Evolutionary conservation across 2,797 vertebrate species (phyloP).

Genomic region (Enteromius afrohamiltoni): DNA sequence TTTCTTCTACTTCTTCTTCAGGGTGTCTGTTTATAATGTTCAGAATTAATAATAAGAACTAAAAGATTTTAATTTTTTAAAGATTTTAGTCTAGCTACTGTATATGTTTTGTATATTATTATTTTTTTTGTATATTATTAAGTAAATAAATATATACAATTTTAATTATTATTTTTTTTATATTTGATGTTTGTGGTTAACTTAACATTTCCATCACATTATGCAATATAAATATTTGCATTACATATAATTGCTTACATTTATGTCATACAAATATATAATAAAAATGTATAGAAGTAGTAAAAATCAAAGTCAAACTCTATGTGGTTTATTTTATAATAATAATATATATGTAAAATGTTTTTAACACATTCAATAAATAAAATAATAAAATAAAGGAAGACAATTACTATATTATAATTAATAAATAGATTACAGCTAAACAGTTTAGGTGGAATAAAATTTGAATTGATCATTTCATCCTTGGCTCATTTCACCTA

Average conservation of each 20-base stretch:
- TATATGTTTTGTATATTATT: not conserved
- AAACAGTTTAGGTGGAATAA: not conserved
- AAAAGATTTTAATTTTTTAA: not conserved
- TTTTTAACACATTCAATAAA: not conserved
- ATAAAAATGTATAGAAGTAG: not conserved
- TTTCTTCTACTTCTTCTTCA: too few species aligned
- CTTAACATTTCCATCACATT: not conserved
- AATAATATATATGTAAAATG: not conserved
- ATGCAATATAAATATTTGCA: not conserved
- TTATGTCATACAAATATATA: not conserved
- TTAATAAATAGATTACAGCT: not conserved
- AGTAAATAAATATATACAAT: too few species aligned
- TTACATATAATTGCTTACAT: not conserved
- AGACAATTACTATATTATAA: not conserved
- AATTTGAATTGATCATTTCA: not conserved
- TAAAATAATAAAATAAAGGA: not conserved
- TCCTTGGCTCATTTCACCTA: not conserved
- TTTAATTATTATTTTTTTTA: too few species aligned
- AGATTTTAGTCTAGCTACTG: not conserved
- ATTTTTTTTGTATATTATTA: not conserved
- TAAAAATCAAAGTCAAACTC: not conserved
- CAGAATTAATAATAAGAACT: not conserved
- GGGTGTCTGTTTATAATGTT: not conserved
- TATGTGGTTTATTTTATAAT: not conserved
- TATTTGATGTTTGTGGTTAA: not conserved